Evolutionary conservation across 1,140 invertebrate genomes (phyloP).

Genomic region (Drosophila busckii): DNA sequence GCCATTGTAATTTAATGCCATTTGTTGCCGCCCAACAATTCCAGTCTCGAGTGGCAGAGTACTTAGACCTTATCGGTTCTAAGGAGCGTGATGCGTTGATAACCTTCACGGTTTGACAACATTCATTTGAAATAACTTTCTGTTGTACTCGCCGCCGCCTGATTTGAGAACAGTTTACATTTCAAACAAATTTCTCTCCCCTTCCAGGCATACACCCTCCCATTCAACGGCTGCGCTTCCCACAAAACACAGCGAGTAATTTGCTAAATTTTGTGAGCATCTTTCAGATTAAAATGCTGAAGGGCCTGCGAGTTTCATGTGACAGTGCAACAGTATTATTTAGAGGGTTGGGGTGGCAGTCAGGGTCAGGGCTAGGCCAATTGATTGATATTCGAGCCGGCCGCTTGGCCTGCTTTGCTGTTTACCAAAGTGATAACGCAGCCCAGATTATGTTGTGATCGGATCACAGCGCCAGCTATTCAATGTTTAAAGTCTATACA

Average conservation of each 20-base stretch:
- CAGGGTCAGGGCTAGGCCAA: conserved; percentile 38
- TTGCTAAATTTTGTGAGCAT: conserved; percentile 62
- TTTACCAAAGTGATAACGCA: conserved; percentile 72
- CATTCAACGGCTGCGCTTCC: conserved; percentile 13
- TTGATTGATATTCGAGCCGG: conserved; percentile 69
- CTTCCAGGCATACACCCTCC: too few species aligned
- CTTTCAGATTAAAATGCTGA: conserved; percentile 38
- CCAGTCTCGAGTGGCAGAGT: too few species aligned
- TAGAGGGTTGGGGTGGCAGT: neutral
- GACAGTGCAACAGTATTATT: neutral
- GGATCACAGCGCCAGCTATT: conserved; percentile 45
- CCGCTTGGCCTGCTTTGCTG: conserved; percentile 12
- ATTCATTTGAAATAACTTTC: conserved; percentile 34
- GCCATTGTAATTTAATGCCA: too few species aligned
- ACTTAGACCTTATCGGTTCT: conserved; percentile 29
- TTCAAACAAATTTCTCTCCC: conserved; percentile 3
- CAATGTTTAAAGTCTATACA: too few species aligned
- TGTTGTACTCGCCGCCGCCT: neutral
- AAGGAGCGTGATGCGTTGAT: conserved; percentile 30
- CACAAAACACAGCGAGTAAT: conserved; percentile 43
- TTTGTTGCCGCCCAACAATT: too few species aligned
- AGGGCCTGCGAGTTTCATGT: conserved; percentile 12
- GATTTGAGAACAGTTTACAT: neutral
- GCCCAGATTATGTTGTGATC: conserved; percentile 73
- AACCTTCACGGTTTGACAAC: conserved; percentile 45